Evolutionary conservation across 2,797 vertebrate genomes (phyloP), one percentile per base, ranked within the genome.

Genomic region (Pygocentrus nattereri): DNA sequence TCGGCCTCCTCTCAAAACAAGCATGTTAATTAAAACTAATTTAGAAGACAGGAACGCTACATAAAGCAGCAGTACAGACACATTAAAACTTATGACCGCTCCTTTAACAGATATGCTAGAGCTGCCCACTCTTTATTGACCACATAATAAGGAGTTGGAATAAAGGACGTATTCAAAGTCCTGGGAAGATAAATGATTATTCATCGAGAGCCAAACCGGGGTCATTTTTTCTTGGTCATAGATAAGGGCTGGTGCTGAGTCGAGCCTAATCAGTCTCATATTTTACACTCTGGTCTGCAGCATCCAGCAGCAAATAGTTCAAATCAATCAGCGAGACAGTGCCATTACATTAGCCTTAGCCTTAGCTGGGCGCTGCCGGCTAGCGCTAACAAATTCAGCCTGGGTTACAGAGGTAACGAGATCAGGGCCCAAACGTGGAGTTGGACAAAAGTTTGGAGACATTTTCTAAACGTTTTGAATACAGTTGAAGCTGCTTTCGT

Each of bases 291-390:
- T 59, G 79, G 81, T 87, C 82, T 62, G 78, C 83, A 10, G 85
- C 54, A 38, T 84, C 83, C 75, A 87, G 81, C 84, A 81, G 71
- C 78, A 87, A 90, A 89, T 85, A 82, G 82, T 78, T 82, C 78
- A 83, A 85, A 94, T 92, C 88, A 88, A 91, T 93, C 92, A 91
- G 73, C 70, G 62, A 21, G 90, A 74, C 84, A 86, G 82, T 78
- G 78, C 86, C 86, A 88, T 82, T 85, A 86, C 88, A 87, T 83
- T 84, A 88, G 71, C 83, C 27, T 38, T 1, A 1, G 41, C 41
- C 54, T 79, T 56, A 13, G 78, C 85, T 7, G 18, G 74, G 79
- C 19, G 61, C 27, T 31, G 59, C 44, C 19, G 80, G 83, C 86
- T 70, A 77, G 76, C 47, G 64, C 78, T 56, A 82, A 69, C 67